Percentiles rank a stretch among this genome's conserved stretches.
Evolutionary conservation across 2,113 vertebrate genomes (phyloP).

Genomic region (Mobula birostris): DNA sequence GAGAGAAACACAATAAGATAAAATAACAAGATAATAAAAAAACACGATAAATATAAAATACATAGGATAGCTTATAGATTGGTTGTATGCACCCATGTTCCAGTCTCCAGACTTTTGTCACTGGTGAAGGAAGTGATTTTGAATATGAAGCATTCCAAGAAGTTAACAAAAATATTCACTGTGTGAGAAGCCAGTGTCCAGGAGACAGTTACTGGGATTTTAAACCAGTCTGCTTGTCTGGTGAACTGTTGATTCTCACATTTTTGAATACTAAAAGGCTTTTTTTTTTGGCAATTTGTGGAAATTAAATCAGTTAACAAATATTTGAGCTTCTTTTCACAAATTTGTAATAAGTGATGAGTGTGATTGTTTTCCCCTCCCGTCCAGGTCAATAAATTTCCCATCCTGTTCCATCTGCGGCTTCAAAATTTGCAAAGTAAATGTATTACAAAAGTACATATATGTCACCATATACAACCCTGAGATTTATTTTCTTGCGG

Average conservation of each 20-base stretch:
- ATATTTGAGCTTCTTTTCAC: background rate
- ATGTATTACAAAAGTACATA: no score
- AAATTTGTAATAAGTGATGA: background rate
- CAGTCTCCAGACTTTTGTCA: background rate
- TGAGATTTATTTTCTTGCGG: no score
- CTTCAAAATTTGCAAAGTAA: no score
- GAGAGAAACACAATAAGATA: no score
- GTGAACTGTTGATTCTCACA: background rate
- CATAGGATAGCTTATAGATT: no score
- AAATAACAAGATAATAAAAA: no score
- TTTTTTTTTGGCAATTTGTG: background rate
- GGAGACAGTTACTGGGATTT: background rate
- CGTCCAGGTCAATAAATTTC: background rate
- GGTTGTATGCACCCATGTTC: background rate
- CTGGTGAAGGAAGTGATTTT: background rate
- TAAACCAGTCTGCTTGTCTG: background rate
- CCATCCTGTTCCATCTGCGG: no score
- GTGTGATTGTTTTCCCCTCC: no score
- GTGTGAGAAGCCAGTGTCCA: background rate
- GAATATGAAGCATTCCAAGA: background rate
- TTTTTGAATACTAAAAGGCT: background rate
- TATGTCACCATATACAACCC: no score
- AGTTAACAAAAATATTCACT: background rate
- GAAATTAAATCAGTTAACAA: background rate
- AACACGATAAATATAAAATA: no score